Evolutionary conservation across 2,797 vertebrate genomes (phyloP).

Genomic region (Microcaecilia unicolor): DNA sequence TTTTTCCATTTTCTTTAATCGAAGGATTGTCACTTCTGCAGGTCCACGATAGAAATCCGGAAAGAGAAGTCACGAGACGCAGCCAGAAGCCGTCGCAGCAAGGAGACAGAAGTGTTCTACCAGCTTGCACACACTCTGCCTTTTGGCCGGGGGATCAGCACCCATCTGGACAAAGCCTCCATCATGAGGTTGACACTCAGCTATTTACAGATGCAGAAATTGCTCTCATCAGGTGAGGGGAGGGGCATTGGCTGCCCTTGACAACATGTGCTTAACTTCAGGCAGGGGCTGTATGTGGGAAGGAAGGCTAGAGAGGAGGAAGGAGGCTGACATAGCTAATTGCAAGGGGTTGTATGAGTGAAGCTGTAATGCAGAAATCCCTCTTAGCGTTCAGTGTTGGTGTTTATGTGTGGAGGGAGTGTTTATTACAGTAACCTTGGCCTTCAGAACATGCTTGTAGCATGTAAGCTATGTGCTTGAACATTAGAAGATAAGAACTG

Average conservation of each 20-base stretch:
- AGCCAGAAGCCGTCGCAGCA: conserved; percentile 69
- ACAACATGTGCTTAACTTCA: background rate
- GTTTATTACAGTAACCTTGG: too few relatives aligned
- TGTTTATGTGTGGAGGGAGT: background rate
- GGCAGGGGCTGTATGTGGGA: too few relatives aligned
- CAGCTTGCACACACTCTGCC: conserved; percentile 72
- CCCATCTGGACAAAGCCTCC: conserved; percentile 79
- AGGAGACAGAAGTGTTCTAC: conserved; percentile 79
- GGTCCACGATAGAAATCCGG: conserved; percentile 64
- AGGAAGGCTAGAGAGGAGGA: too few relatives aligned
- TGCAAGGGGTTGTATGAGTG: background rate
- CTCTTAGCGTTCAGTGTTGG: background rate
- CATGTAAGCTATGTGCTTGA: too few relatives aligned
- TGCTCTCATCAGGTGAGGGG: conserved; percentile 51
- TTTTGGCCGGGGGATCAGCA: conserved; percentile 67
- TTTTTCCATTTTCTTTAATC: too few relatives aligned
- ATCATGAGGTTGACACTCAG: conserved; percentile 81
- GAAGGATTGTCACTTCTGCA: conserved; percentile 13
- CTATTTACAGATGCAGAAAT: conserved; percentile 66
- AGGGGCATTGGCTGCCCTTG: fast-evolving
- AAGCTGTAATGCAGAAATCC: too few relatives aligned
- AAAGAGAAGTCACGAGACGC: conserved; percentile 79
- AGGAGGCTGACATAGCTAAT: too few relatives aligned
- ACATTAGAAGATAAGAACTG: too few relatives aligned
- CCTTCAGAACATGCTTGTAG: too few relatives aligned